phyloP scores from a whole-genome alignment of 2,797 vertebrate species.

The Aselliscus stoliczkanus region DNA sequence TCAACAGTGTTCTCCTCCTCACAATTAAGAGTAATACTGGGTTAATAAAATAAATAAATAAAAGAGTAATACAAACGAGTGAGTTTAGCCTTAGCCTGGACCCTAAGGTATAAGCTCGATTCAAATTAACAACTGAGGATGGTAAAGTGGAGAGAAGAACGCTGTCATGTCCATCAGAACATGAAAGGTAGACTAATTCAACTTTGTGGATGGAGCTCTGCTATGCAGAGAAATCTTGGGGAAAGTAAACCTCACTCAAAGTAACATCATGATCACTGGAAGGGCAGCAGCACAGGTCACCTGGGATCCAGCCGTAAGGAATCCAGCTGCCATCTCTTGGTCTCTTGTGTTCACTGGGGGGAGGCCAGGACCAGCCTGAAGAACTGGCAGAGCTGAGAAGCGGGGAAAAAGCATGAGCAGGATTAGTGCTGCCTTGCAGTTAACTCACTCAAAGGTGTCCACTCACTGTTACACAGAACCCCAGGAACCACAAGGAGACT shows the following conservation, averaged over 20 bases:
- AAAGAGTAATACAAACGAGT: not conserved
- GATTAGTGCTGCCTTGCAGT: not conserved
- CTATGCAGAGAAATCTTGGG: not conserved
- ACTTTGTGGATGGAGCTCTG: not conserved
- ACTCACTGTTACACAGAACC: not conserved
- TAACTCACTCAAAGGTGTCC: not conserved
- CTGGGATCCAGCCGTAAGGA: slow-evolving; percentile 60
- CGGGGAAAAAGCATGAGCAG: not conserved
- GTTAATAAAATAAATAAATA: not conserved
- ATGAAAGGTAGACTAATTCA: not conserved
- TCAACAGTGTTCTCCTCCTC: not conserved
- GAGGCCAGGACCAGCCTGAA: slow-evolving; percentile 50
- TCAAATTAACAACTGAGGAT: not conserved
- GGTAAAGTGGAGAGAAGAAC: not conserved
- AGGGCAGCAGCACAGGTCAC: slow-evolving; percentile 26
- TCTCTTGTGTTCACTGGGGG: slow-evolving; percentile 57
- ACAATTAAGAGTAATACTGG: not conserved
- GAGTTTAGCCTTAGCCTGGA: not conserved
- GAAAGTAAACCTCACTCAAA: not conserved
- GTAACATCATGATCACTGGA: not conserved
- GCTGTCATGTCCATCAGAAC: not conserved
- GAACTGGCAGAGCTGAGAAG: slow-evolving; percentile 54
- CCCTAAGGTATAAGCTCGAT: not conserved
- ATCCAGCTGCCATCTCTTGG: slow-evolving; percentile 63
- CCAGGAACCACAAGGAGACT: not conserved